Percentiles rank a stretch among this genome's conserved stretches.
phyloP scores from a whole-genome alignment of 2,797 vertebrate species.

The Sebastolobus altivelis region DNA sequence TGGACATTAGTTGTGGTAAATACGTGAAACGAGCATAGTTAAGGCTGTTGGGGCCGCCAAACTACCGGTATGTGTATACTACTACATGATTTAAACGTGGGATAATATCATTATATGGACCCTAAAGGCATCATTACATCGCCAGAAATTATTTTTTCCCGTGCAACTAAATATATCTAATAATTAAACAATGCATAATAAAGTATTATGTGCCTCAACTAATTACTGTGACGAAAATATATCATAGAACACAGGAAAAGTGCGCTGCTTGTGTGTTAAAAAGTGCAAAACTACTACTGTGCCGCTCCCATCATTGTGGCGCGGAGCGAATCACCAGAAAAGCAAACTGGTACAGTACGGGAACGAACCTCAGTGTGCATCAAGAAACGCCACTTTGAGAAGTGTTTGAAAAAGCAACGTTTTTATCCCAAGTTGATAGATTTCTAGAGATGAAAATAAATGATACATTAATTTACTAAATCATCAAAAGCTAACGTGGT shows the following conservation, averaged over 20 bases:
- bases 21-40: neutral
- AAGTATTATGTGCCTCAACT: neutral
- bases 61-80: too few relatives aligned
- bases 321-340: neutral
- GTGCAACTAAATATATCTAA: neutral
- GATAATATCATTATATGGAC: neutral
- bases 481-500: neutral
- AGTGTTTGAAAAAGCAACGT: neutral
- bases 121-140: neutral
- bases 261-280: neutral
- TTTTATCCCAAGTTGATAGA: neutral
- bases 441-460: neutral
- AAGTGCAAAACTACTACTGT: neutral
- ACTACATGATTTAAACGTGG: too few relatives aligned
- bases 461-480: neutral
- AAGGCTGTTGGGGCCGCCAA: too few relatives aligned
- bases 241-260: neutral
- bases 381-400: neutral
- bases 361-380: neutral
- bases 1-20: neutral
- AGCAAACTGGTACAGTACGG: neutral
- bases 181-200: neutral
- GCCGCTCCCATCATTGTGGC: neutral
- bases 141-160: accelerated
- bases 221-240: neutral